Base-by-base conservation (phyloP, 2,888 invertebrate genomes). In the Drosophila imparisetae region DNA sequence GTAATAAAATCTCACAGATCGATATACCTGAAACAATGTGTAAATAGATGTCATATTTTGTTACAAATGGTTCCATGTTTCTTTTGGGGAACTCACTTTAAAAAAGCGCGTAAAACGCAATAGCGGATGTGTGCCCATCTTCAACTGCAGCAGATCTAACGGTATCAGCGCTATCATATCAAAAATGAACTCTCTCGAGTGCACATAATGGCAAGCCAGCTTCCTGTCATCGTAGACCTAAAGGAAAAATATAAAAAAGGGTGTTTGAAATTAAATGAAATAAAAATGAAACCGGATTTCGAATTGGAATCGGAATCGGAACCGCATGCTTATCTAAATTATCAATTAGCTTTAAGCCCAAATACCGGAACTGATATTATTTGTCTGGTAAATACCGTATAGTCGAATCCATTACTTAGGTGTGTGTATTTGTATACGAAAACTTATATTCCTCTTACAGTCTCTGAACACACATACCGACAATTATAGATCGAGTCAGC, bases 1-100 rank as follows among this genome's bases (percentile, higher is more conserved):
- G 94, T 98, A 98, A 94, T 98, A 98, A 93, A 98, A 97, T 93
- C 96, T 96, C 90, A 98, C 96, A 67, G 98, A 96, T 80, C 98
- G 95, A 93, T 98, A 98, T 75, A 97, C 97, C 96, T 96, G 93
- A 45, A 45, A 45, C 82, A 77, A 81, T 8, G 36, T 8, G 7
- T 7, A 62, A 4, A 27, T 4, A 18, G 1, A 11, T 18, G n/a
- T 27, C 10, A n/a, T 7, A 7, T 45, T 21, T 45, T 21, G 21
- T 45, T 15, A n/a, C 4, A n/a, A 11, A 29, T 11, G 6, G 11
- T 50, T 11, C n/a, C 5, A 5, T 11, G 18, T 8, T 7, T 34
- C 8, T 6, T 45, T 45, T 8, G 32, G 7, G 3, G 7, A 5
- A 77, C 90, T 90, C 90, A 96, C 96, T 95, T 98, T 98, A 86